Evolutionary conservation across 1,140 invertebrate species (phyloP), one percentile per base, ranked within the genome.

Genomic region (Saccostrea cuccullata): DNA sequence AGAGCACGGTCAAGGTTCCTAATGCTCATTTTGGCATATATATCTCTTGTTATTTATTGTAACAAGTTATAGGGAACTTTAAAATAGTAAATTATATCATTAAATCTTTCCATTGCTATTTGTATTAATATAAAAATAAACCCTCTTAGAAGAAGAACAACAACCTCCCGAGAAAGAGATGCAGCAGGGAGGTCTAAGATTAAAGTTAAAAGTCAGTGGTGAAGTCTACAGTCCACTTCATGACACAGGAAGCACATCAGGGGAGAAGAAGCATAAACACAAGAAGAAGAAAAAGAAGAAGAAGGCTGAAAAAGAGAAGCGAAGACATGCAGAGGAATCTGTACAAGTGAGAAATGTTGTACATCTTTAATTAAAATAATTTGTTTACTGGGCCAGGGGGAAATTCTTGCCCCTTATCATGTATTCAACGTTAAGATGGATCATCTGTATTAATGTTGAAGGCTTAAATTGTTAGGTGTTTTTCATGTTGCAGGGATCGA

Each of bases 131-230:
- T 9, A 47, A 47, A 36, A 47, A 6, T 47, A 47, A 47, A 47
- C 15, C 11, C 1, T 47, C 26, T 82, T 20, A 84, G 47, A 55
- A 1, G 60, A 86, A n/a, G 17, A 70, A 30, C 47, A 70, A 30
- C 47, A n/a, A 12, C 58, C 82, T 58, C 60, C 86, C 86, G 91
- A 26, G 85, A 88, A 60, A 77, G 84, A 30, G 40, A 73, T 67
- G 86, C 90, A 23, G 86, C 90, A 23, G 8, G 89, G 96, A 89
- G 96, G 96, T 55, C 95, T 98, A 40, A 97, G 97, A 93, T 94
- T 98, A 55, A 98, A 98, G 82, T 93, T 98, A 30, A 98, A 98
- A 95, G 97, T 98, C n/a, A 97, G 96, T 6, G 40, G 86, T 60
- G 82, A 85, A 90, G 20, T 84, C 73, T 40, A 87, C 70, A 89